phyloP scores from a whole-genome alignment of 2,888 invertebrate species.

The Drosophila borealis region DNA sequence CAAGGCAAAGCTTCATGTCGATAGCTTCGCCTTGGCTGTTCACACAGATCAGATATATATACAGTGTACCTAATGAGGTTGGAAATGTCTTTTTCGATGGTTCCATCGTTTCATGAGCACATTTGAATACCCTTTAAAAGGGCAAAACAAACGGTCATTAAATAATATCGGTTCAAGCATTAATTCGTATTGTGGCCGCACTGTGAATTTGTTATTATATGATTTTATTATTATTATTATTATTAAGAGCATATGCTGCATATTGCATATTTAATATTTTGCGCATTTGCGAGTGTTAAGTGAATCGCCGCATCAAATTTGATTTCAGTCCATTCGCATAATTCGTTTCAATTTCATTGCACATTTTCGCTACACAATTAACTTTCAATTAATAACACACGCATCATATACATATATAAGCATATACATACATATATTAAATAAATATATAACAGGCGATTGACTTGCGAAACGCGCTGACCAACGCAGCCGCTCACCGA shows the following conservation, averaged over 20 bases:
- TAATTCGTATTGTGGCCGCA: neutral
- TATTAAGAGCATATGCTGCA: constrained; percentile 13
- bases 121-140: too few species aligned
- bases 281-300: constrained; percentile 47
- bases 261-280: constrained; percentile 19
- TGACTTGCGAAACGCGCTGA: constrained; percentile 36
- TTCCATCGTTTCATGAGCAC: too few species aligned
- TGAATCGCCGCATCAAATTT: constrained; percentile 58
- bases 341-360: constrained; percentile 50
- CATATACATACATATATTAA: neutral
- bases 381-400: constrained; percentile 45
- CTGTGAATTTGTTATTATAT: neutral
- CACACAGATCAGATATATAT: too few species aligned
- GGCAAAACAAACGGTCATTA: too few species aligned
- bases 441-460: constrained; percentile 7
- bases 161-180: neutral
- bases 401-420: constrained; percentile 2
- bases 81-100: too few species aligned
- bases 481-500: constrained; percentile 23
- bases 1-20: too few species aligned
- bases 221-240: neutral
- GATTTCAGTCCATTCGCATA: constrained; percentile 42
- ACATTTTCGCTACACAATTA: constrained; percentile 48
- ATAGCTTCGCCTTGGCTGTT: too few species aligned
- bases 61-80: too few species aligned